Evolutionary conservation across 2,888 invertebrate species (phyloP), one percentile per base, ranked within the genome.

Genomic region (Steinernema hermaphroditum): DNA sequence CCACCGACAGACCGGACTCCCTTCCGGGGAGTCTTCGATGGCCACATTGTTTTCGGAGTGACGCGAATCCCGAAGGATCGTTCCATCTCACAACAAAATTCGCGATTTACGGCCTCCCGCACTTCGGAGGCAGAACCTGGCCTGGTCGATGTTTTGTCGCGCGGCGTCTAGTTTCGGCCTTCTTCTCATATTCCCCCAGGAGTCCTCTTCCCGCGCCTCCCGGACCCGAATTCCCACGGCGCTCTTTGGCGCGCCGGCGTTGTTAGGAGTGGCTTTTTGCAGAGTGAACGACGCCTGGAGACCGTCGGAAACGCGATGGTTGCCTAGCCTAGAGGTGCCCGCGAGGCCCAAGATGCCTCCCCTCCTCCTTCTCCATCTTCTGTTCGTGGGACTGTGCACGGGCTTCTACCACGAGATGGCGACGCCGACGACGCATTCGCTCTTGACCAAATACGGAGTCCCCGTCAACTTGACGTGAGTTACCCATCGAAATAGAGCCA

Each of bases 401-500:
- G 54, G 54, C 9, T 54, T 24, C 27, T 27, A 54, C 54, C 8
- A 49, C 6, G 6, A 8, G 49, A 49, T 54, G 54, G 54, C 6
- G n/a, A n/a, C n/a, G n/a, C n/a, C n/a, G n/a, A 6, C 54, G 6
- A 54, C 27, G 54, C 54, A 24, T 6, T 19, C 70, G 24, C 54
- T 24, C 12, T 27, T 70, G 44, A 71, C 71, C 68, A 74, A 74
- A 34, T 74, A 74, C 43, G 74, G 74, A 2, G 62, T 74, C 1
- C 71, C 32, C 27, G 50, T 74, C 16, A 74, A 74, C 27, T 44
- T 49, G 46, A 71, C 74, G 74, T 74, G 41, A 70, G 70, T n/a
- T n/a, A n/a, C n/a, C n/a, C n/a, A n/a, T n/a, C n/a, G n/a, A n/a
- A n/a, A n/a, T n/a, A n/a, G n/a, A n/a, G n/a, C n/a, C n/a, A n/a